Percentiles rank a stretch among this genome's conserved stretches.
These are phyloP conservation scores for Hemiprocne comata DNA, from an alignment of 2,113 vertebrate species.

Conservation along the genomic window DNA sequence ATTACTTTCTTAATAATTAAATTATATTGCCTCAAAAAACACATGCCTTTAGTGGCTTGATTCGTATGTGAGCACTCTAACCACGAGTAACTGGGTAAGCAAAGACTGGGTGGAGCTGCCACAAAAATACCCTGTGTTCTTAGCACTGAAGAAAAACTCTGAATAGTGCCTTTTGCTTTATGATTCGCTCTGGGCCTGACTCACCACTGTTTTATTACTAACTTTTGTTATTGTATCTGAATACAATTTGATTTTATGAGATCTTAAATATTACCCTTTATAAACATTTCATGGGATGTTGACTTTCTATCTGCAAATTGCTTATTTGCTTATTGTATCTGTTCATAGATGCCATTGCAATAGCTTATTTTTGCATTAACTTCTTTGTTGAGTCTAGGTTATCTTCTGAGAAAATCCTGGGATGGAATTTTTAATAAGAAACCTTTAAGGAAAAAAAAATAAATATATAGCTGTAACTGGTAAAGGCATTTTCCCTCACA, in stretches of 20 bases:
- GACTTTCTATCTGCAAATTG: slow-evolving; percentile 61
- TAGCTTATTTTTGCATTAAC: slow-evolving; percentile 56
- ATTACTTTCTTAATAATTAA: slow-evolving; percentile 23
- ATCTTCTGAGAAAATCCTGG: slow-evolving; percentile 45
- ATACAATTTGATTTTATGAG: slow-evolving; percentile 62
- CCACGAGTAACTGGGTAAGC: neutral
- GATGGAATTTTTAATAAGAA: slow-evolving; percentile 63
- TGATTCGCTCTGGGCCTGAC: slow-evolving; percentile 2
- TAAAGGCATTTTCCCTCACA: slow-evolving; percentile 8
- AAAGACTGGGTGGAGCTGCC: neutral
- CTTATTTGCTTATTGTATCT: slow-evolving; percentile 61
- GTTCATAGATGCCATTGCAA: slow-evolving; percentile 40
- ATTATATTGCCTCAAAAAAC: slow-evolving; percentile 28
- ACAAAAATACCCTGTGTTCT: neutral
- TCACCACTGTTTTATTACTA: slow-evolving; percentile 45
- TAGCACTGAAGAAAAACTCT: neutral
- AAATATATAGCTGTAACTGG: neutral
- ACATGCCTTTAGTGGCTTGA: neutral
- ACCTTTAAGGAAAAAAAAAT: neutral
- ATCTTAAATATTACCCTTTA: slow-evolving; percentile 69
- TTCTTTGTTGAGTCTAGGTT: slow-evolving; percentile 45
- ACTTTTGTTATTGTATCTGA: slow-evolving; percentile 53
- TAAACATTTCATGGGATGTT: slow-evolving; percentile 68
- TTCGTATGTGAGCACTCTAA: neutral
- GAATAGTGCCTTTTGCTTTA: slow-evolving; percentile 28